Base-by-base conservation (phyloP, 2,888 invertebrate species). In the Bombylius major region DNA sequence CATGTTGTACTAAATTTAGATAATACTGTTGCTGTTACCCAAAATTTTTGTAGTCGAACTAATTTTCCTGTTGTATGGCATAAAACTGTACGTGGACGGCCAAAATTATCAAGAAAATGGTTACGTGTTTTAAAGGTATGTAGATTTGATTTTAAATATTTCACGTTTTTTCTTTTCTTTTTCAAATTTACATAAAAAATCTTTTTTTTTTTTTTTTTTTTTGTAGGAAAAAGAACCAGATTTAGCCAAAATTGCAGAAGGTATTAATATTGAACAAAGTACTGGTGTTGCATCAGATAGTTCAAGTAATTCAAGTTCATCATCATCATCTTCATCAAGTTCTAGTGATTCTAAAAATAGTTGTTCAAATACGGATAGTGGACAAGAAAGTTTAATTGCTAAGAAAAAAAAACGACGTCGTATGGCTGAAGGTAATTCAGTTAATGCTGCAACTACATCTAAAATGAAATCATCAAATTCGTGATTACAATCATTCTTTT, bases 1-100 rank as follows among this genome's bases (percentile, higher is more conserved):
- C 99, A 99, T 72, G 99, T 99, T 31, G 99, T 99, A 13, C 78
- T 99, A 39, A 99, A 99, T 75, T 77, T 99, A 59, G 96, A 97
- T 67, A 85, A 89, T 61, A 98, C 99, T 0, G 86, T 99, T 50
- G 99, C 99, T 12, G 89, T 99, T 14, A 99, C 99, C 0, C 99
- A 99, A 71, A 99, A 99, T 76, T 99, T 97, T 72, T 90, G 91
- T 70, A 95, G 96, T 64, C 81, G 86, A 59, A 92, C 93, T 1
- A 99, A 99, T 76, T 96, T 99, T 71, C 94, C 96, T 1, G 82
- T 97, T 13, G 97, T 98, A 1, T 98, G 97, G 96, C 96, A 97
- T 72, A 97, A 98, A 77, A 96, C 96, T 8, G 89, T 92, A 4
- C 82, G 95, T 47, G 97, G 97, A 5, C 79, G 98, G 39, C 98